Evolutionary conservation across 2,113 vertebrate genomes (phyloP), one percentile per base, ranked within the genome.

Genomic region (Python bivittatus): DNA sequence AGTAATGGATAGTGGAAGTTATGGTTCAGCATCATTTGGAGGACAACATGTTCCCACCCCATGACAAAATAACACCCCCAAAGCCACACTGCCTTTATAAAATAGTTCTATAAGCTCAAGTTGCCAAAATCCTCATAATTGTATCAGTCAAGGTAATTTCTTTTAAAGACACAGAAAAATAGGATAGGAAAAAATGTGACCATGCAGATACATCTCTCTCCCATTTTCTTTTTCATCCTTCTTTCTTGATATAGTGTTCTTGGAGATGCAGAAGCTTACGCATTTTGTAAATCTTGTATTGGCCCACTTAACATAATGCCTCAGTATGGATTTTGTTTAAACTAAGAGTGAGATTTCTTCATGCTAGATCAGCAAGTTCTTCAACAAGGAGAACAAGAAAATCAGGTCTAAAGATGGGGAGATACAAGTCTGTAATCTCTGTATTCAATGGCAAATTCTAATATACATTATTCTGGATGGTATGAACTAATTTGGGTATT

Each of bases 351-450:
- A 22, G 72, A 42, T 42, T 79, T 79, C 33, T 79, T 79, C 33
- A 22, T 79, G 72, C 7, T 95, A 94, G 92, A 94, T 96, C 95
- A 96, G 96, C 96, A 96, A 90, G 94, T 64, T 93, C 9, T 20
- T 53, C 2, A 10, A 13, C 94, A 92, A 94, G 91, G 93, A 92
- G 27, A 56, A 92, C 11, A 0, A 6, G 6, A 93, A 58, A 1
- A 0, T 88, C 20, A 84, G 94, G 94, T 0, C 0, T 57, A 84
- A 61, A 0, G 58, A 91, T 88, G 79, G 83, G 91, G 60, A 89
- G 90, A 89, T 54, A 42, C 53, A 89, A 84, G 27, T 1, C n/a
- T 54, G 22, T 61, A 61, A 61, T 84, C 72, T 42, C 22, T 27
- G 20, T 79, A 42, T 42, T 79, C 72, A 22, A 79, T 79, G 72